Evolutionary conservation across 2,113 vertebrate genomes (phyloP).

Genomic region (Heteronetta atricapilla): DNA sequence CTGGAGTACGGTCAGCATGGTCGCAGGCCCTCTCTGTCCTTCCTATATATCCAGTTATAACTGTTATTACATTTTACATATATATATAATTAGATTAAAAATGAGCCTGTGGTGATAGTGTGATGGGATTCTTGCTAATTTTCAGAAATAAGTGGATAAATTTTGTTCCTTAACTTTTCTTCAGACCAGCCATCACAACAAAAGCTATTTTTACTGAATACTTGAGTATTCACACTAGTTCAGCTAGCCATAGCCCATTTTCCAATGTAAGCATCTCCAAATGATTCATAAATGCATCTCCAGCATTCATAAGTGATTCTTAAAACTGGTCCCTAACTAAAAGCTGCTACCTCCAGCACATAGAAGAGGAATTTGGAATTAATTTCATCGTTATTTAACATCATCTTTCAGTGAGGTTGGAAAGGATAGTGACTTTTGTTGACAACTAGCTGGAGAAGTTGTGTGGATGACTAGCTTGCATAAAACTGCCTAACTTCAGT

Average conservation of each 20-base stretch:
- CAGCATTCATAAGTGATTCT: neutral
- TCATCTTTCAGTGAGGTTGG: neutral
- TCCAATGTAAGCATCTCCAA: neutral
- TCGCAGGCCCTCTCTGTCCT: neutral
- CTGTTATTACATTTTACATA: neutral
- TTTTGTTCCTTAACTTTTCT: neutral
- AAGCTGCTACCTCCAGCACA: neutral
- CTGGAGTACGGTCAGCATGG: neutral
- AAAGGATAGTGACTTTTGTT: neutral
- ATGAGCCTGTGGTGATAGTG: accelerated
- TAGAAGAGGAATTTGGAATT: neutral
- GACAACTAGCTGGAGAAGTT: neutral
- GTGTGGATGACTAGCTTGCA: neutral
- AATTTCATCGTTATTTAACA: neutral
- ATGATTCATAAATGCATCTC: too few species aligned
- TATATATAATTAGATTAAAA: neutral
- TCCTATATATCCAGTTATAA: neutral
- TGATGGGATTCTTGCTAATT: neutral
- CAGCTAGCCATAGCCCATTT: neutral
- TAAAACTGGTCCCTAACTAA: neutral
- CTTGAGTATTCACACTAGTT: neutral
- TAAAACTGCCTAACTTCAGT: neutral
- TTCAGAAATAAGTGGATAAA: neutral
- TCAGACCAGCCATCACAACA: neutral
- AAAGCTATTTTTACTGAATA: neutral